These are phyloP conservation scores for Sisyra terminalis DNA, from an alignment of 2,888 invertebrate genomes.

Conservation along the genomic window DNA sequence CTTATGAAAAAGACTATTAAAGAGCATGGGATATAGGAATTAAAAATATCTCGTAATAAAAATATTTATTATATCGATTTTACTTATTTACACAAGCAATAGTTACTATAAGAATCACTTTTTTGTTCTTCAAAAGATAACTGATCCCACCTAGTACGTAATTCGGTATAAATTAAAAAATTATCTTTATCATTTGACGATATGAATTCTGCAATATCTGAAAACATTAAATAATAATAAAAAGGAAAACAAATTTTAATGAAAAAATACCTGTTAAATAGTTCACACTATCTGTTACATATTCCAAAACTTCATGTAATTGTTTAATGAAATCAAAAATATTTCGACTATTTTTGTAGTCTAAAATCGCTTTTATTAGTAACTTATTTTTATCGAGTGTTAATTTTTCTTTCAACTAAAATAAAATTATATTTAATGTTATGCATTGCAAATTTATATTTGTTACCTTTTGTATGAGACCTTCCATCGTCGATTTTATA, in stretches of 20 bases:
- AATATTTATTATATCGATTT: too few species aligned
- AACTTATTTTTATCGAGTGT: background rate
- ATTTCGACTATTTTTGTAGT: background rate
- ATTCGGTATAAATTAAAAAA: background rate
- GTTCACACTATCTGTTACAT: background rate
- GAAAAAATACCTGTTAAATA: conserved; percentile 1
- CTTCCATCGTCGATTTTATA: too few species aligned
- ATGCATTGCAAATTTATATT: too few species aligned
- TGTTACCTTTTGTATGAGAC: too few species aligned
- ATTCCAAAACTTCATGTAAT: background rate
- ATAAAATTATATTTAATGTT: background rate
- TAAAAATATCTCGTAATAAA: too few species aligned
- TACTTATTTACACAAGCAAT: background rate
- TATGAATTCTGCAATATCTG: background rate
- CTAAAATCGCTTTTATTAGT: background rate
- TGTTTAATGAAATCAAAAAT: conserved; percentile 1
- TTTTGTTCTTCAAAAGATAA: background rate
- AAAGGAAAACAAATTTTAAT: background rate
- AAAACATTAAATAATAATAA: too few species aligned
- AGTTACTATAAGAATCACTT: background rate
- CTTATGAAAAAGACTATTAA: too few species aligned
- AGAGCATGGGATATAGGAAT: too few species aligned
- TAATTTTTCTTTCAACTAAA: background rate
- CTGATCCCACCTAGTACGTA: conserved; percentile 2
- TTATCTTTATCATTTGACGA: background rate